phyloP scores from a whole-genome alignment of 2,797 vertebrate genomes.

The Cryptoprocta ferox region DNA sequence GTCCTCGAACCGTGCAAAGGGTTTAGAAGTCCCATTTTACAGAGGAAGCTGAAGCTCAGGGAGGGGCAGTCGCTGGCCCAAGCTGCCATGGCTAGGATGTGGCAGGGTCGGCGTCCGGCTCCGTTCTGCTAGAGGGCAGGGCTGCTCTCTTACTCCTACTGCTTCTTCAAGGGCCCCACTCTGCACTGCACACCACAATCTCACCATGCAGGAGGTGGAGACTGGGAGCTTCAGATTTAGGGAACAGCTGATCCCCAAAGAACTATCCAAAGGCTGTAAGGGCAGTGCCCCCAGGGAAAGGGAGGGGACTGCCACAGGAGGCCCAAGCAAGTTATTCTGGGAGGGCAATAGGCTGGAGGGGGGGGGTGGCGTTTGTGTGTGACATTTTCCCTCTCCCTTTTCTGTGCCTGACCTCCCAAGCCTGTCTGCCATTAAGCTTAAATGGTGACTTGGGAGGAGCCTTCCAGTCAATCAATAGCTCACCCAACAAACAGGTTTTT shows the following conservation, averaged over 20 bases:
- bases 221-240: not conserved
- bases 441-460: constrained; percentile 51
- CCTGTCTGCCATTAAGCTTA: not conserved
- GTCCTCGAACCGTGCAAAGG: rapidly evolving
- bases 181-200: not conserved
- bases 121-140: not conserved
- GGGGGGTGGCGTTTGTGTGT: too few relatives aligned
- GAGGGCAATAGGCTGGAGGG: not conserved
- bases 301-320: not conserved
- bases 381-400: not conserved
- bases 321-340: not conserved
- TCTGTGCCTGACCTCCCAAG: not conserved
- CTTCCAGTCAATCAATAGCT: constrained; percentile 68
- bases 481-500: constrained; percentile 72
- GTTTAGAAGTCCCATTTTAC: not conserved
- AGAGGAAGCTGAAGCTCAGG: not conserved
- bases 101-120: not conserved
- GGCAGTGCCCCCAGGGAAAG: not conserved
- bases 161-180: not conserved
- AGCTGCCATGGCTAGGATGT: not conserved
- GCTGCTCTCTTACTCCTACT: not conserved
- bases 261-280: not conserved
- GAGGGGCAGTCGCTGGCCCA: not conserved
- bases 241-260: not conserved
- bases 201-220: not conserved